These are phyloP conservation scores for Cranoglanis bouderius DNA, from an alignment of 2,113 vertebrate species.

Conservation along the genomic window DNA sequence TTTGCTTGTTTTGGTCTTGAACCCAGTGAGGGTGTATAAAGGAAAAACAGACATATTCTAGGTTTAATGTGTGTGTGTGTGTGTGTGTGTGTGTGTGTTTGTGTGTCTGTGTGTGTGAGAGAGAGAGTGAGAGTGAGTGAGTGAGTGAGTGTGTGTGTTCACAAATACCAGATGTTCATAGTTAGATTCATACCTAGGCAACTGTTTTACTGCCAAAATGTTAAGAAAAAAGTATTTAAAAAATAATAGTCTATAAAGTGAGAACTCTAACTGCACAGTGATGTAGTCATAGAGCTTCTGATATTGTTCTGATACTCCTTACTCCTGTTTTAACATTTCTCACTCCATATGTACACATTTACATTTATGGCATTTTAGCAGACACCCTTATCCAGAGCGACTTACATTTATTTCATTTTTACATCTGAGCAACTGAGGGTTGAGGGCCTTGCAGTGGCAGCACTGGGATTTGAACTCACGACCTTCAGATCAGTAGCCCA, in stretches of 20 bases:
- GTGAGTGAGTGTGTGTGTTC: neutral
- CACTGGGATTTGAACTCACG: no score
- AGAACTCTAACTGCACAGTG: neutral
- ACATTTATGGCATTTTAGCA: no score
- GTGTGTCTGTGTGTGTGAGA: neutral
- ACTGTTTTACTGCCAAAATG: constrained; percentile 9
- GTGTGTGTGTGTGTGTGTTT: constrained; percentile 1
- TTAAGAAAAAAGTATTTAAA: constrained; percentile 31
- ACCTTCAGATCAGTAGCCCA: no score
- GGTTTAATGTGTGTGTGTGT: constrained; percentile 1
- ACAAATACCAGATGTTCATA: constrained; percentile 61
- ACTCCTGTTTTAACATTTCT: neutral
- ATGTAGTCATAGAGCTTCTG: neutral
- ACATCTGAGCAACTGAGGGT: no score
- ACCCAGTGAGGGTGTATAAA: neutral
- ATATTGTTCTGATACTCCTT: neutral
- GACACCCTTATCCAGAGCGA: no score
- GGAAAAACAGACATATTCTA: neutral
- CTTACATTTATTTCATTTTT: no score
- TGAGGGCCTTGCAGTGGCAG: no score
- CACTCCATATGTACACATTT: neutral
- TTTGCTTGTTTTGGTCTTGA: constrained; percentile 24
- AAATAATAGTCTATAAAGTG: constrained; percentile 32
- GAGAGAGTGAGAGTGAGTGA: neutral
- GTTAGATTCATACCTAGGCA: constrained; percentile 54